These are phyloP conservation scores for Orgyia antiqua DNA, from an alignment of 2,888 invertebrate genomes.

Conservation along the genomic window DNA sequence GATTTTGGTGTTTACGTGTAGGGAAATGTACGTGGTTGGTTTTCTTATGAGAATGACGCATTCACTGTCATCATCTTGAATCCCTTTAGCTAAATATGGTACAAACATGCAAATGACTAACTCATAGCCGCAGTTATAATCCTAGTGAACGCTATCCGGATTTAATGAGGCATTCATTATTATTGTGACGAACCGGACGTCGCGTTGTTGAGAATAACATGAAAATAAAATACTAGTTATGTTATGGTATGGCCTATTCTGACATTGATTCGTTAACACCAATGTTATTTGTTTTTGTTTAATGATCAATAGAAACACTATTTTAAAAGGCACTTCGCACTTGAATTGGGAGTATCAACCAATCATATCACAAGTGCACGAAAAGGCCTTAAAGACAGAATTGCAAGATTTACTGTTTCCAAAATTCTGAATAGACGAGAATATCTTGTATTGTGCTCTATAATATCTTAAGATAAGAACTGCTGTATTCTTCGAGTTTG, in stretches of 20 bases:
- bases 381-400: no score
- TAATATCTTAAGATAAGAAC: no score
- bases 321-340: no score
- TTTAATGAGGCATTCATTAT: conserved; percentile 10
- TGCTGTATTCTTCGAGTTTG: no score
- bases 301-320: no score
- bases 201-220: no score
- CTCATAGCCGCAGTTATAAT: conserved; percentile 25
- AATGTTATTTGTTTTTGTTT: conserved; percentile 2
- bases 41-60: conserved; percentile 62
- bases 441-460: no score
- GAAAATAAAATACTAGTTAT: no score
- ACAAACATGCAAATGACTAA: conserved; percentile 56
- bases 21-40: conserved; percentile 40
- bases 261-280: background rate
- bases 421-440: no score
- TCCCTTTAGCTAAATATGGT: conserved; percentile 48
- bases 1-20: conserved; percentile 36
- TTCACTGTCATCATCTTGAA: conserved; percentile 46
- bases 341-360: no score
- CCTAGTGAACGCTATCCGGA: conserved; percentile 14
- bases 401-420: no score
- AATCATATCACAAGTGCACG: no score
- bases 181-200: conserved; percentile 1
- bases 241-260: background rate